Base-by-base conservation (phyloP, 1,140 invertebrate genomes). In the Oncopeltus fasciatus region DNA sequence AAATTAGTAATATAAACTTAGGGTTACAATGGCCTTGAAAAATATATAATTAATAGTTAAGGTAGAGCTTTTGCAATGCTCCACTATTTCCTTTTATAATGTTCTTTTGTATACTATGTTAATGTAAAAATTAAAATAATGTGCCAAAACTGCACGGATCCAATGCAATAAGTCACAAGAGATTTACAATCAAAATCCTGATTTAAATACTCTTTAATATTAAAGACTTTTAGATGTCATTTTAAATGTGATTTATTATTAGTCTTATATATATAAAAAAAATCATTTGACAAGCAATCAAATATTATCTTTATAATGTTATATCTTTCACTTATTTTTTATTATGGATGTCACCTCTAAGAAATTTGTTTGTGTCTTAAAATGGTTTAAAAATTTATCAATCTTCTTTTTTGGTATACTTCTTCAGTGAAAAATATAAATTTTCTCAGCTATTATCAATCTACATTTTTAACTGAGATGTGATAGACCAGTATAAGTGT, bases 141-240 rank as follows among this genome's bases (percentile, higher is more conserved):
- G 49, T 53, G 49, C 49, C 49, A 53, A 38, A 53, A 53, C 49
- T 53, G 49, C 49, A 53, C 49, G 49, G 16, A 53, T 24, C 49
- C 49, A 18, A 24, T 53, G 49, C 49, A 53, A 53, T 53, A 53
- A 53, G 24, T 24, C 49, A 53, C 49, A 53, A 24, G 49, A 53
- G 20, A 24, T 53, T 24, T 53, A 53, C 49, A 53, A 53, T 53
- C 49, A 53, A 53, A 53, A 53, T 20, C 49, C 24, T 24, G 20
- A 24, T 53, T 20, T 24, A 16, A 53, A 53, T 53, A 53, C 49
- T 53, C 49, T 53, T 53, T 53, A 53, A 53, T 53, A 53, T 24
- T 53, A 53, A 53, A 53, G 49, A 53, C 49, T 53, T 53, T 24
- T 53, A 53, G 49, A 24, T 53, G 49, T 53, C 18, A 53, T 53